phyloP scores from a whole-genome alignment of 2,888 invertebrate species.

The Lycia hirtaria region DNA sequence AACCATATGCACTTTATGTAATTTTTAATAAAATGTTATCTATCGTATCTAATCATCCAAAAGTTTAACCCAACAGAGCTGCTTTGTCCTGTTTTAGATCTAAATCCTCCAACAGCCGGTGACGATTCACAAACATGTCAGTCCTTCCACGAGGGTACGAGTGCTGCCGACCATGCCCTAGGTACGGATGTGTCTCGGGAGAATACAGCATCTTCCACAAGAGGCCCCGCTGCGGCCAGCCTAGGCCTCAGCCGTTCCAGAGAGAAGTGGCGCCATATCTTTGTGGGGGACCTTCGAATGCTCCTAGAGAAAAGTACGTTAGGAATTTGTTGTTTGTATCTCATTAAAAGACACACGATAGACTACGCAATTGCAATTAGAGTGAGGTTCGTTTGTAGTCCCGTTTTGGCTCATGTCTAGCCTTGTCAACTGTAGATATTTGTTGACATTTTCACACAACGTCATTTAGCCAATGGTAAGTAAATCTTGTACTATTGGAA shows the following conservation, averaged over 20 bases:
- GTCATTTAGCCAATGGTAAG: too few species aligned
- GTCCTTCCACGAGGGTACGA: conserved; percentile 72
- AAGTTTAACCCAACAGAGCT: too few species aligned
- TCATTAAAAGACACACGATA: background rate
- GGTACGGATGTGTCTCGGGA: conserved; percentile 68
- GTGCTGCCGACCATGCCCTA: conserved; percentile 56
- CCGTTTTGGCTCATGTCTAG: too few species aligned
- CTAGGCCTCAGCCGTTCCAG: conserved; percentile 72
- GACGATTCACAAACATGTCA: conserved; percentile 63
- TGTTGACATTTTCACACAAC: too few species aligned
- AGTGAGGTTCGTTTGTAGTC: too few species aligned
- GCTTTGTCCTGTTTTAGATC: conserved; percentile 11
- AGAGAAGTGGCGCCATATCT: conserved; percentile 56
- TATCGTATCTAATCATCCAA: too few species aligned
- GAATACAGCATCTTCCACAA: conserved; percentile 75
- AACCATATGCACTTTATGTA: too few species aligned
- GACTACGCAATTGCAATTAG: background rate
- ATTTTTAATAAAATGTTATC: too few species aligned
- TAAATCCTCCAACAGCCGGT: conserved; percentile 20
- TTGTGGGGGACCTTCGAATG: conserved; percentile 65
- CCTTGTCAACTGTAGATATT: too few species aligned
- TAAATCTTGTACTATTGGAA: too few species aligned
- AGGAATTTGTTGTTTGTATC: background rate
- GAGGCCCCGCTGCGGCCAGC: conserved; percentile 74
- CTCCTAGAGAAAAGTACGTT: conserved; percentile 61